A percentile compares a stretch with the other conserved stretches of the same genome.
phyloP scores from a whole-genome alignment of 2,797 vertebrate genomes.

The Oophaga sylvatica region DNA sequence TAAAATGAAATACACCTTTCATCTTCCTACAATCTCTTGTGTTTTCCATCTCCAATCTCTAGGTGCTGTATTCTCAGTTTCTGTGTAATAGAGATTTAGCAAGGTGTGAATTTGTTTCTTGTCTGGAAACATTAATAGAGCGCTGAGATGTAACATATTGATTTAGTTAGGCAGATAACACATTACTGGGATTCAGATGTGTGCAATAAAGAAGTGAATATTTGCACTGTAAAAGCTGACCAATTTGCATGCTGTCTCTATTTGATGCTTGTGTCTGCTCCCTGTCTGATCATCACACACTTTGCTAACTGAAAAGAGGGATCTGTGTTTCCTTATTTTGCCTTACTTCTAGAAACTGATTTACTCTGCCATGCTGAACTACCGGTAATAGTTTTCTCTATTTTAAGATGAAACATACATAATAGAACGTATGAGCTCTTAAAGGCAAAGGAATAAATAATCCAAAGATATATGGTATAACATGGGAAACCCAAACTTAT shows the following conservation, averaged over 20 bases:
- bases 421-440: background rate
- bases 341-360: slow-evolving; percentile 36
- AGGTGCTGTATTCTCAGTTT: slow-evolving; percentile 13
- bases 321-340: slow-evolving; percentile 16
- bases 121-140: slow-evolving; percentile 53
- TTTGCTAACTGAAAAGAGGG: slow-evolving; percentile 26
- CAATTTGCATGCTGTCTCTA: slow-evolving; percentile 58
- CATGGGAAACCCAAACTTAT: background rate
- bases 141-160: slow-evolving; percentile 52
- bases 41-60: slow-evolving; percentile 31
- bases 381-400: slow-evolving; percentile 31
- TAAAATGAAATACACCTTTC: slow-evolving; percentile 9
- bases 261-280: slow-evolving; percentile 25
- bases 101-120: slow-evolving; percentile 57
- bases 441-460: background rate
- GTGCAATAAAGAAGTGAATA: slow-evolving; percentile 45
- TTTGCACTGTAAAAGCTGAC: slow-evolving; percentile 39
- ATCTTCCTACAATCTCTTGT: slow-evolving; percentile 15
- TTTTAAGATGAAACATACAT: slow-evolving; percentile 39
- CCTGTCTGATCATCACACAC: slow-evolving; percentile 32
- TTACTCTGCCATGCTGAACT: slow-evolving; percentile 48
- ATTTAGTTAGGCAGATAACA: slow-evolving; percentile 51
- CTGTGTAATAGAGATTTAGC: slow-evolving; percentile 53
- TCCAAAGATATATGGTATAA: background rate
- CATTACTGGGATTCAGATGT: slow-evolving; percentile 52